Percentiles rank a stretch among this genome's conserved stretches.
Evolutionary conservation across 2,797 vertebrate species (phyloP).

Genomic region (Manis javanica): DNA sequence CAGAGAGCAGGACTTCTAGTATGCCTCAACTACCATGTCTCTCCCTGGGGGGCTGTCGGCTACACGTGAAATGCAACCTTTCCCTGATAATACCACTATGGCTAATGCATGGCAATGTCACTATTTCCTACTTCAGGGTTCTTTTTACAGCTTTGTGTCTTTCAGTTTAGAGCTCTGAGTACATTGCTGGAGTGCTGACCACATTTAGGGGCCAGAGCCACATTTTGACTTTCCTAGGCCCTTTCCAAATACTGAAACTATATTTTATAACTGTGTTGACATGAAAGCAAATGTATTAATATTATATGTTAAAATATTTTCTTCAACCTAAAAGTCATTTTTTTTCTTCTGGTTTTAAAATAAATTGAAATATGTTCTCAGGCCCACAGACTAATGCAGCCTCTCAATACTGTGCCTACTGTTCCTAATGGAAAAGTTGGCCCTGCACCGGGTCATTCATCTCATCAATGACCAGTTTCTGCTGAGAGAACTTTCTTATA

Average conservation of each 20-base stretch:
- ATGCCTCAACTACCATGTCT: too few relatives aligned
- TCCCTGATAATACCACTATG: too few relatives aligned
- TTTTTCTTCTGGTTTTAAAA: not conserved
- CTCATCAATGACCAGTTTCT: not conserved
- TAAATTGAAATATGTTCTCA: not conserved
- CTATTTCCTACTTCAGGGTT: not conserved
- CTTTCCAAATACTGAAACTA: not conserved
- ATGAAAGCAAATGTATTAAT: too few relatives aligned
- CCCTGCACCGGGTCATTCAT: not conserved
- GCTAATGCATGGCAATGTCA: not conserved
- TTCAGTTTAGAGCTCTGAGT: not conserved
- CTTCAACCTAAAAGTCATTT: not conserved
- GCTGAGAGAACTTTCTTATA: not conserved
- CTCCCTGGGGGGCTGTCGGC: not conserved
- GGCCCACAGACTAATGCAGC: not conserved
- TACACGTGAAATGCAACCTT: not conserved
- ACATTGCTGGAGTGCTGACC: too few relatives aligned
- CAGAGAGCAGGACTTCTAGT: not conserved
- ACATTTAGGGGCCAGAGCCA: not conserved
- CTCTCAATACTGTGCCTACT: not conserved
- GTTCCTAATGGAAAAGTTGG: not conserved
- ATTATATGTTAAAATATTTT: not conserved
- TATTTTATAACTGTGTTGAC: not conserved
- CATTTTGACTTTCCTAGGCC: not conserved
- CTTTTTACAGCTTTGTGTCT: not conserved